These are phyloP conservation scores for Astyanax mexicanus DNA, from an alignment of 2,797 vertebrate species.

Conservation along the genomic window DNA sequence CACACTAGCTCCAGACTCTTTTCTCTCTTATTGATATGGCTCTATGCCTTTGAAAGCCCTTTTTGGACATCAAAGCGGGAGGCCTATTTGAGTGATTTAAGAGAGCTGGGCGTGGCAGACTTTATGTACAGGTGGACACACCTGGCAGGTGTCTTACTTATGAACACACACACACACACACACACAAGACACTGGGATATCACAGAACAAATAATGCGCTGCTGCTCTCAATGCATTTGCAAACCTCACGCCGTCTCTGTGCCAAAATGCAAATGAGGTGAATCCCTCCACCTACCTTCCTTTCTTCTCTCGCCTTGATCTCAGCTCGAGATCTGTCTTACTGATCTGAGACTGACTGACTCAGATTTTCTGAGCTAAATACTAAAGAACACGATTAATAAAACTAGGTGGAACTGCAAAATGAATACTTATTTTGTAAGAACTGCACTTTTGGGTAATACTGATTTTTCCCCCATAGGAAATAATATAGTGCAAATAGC, in stretches of 20 bases:
- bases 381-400: no score
- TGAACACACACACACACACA: conserved; percentile 42
- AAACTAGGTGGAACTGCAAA: no score
- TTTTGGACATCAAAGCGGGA: conserved; percentile 80
- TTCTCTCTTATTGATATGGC: conserved; percentile 69
- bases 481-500: no score
- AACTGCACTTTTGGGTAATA: no score
- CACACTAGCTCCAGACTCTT: conserved; percentile 15
- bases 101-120: conserved; percentile 73
- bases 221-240: conserved; percentile 81
- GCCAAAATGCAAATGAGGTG: conserved; percentile 77
- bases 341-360: background rate
- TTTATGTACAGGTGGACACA: conserved; percentile 75
- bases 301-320: background rate
- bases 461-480: no score
- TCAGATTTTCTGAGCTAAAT: background rate
- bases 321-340: background rate
- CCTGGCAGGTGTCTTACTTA: conserved; percentile 78
- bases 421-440: no score
- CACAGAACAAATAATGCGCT: conserved; percentile 75
- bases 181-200: conserved; percentile 67
- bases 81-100: conserved; percentile 80
- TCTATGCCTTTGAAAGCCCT: conserved; percentile 75
- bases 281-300: conserved; percentile 53
- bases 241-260: conserved; percentile 72